Evolutionary conservation across 2,113 vertebrate species (phyloP).

Genomic region (Nothocercus julius): DNA sequence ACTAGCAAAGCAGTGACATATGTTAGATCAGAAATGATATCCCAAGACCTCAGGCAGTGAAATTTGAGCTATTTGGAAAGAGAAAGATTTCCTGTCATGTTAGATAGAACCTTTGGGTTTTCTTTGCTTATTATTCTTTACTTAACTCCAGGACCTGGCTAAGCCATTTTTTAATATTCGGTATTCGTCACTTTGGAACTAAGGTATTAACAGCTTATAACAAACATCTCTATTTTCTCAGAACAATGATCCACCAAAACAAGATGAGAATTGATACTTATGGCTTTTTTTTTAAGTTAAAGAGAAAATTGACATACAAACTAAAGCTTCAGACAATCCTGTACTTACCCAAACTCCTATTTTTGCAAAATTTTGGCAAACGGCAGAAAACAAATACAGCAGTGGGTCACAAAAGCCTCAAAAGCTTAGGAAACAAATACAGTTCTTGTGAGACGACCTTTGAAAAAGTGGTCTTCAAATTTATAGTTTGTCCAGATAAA

Average conservation of each 20-base stretch:
- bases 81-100: not conserved
- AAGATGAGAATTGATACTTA: not conserved
- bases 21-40: not conserved
- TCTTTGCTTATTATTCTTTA: not conserved
- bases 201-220: not conserved
- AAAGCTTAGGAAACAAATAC: not conserved
- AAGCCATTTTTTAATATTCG: not conserved
- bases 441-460: not conserved
- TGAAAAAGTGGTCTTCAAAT: not conserved
- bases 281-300: not conserved
- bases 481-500: not conserved
- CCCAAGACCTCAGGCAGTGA: not conserved
- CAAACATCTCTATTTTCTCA: not conserved
- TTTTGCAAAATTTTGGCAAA: not conserved
- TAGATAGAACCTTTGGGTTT: not conserved
- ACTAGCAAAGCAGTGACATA: not conserved
- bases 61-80: not conserved
- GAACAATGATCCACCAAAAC: not conserved
- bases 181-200: not conserved
- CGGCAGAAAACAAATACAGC: not conserved
- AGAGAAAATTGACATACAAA: not conserved
- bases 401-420: not conserved
- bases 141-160: not conserved
- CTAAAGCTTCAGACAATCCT: rapidly evolving
- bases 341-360: not conserved